Percentiles rank a stretch among this genome's conserved stretches.
Evolutionary conservation across 2,113 vertebrate species (phyloP).

Genomic region (Petroica traversi): DNA sequence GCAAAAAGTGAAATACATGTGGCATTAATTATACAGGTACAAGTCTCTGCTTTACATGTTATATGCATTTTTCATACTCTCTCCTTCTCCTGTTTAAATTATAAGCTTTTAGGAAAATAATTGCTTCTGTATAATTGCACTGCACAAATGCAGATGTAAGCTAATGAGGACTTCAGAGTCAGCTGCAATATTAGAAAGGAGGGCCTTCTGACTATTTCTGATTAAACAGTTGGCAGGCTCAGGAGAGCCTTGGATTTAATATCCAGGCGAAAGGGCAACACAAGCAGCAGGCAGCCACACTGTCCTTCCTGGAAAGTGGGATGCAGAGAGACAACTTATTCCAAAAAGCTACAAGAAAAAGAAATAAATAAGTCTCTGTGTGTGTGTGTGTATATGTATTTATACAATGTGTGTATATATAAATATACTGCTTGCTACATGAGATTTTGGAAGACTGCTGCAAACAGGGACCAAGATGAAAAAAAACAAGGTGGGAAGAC

Average conservation of each 20-base stretch:
- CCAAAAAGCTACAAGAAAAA: not conserved
- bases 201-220: conserved; percentile 41
- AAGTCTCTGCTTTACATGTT: not conserved
- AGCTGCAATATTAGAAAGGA: conserved; percentile 28
- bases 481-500: not conserved
- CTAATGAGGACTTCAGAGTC: conserved; percentile 32
- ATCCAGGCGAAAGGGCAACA: conserved; percentile 11
- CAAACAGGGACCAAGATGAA: not conserved
- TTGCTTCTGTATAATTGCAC: not conserved
- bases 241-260: not conserved
- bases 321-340: not conserved
- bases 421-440: not conserved
- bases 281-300: not conserved
- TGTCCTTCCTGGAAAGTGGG: conserved; percentile 19
- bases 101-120: conserved; percentile 24
- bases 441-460: not conserved
- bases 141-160: conserved; percentile 32
- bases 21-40: not conserved
- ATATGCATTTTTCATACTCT: not conserved
- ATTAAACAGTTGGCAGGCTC: conserved; percentile 33
- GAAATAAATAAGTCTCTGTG: not conserved
- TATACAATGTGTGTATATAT: no score
- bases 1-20: not conserved
- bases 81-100: not conserved
- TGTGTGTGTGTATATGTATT: no score